Evolutionary conservation across 2,113 vertebrate species (phyloP).

Genomic region (Cebidichthys violaceus): DNA sequence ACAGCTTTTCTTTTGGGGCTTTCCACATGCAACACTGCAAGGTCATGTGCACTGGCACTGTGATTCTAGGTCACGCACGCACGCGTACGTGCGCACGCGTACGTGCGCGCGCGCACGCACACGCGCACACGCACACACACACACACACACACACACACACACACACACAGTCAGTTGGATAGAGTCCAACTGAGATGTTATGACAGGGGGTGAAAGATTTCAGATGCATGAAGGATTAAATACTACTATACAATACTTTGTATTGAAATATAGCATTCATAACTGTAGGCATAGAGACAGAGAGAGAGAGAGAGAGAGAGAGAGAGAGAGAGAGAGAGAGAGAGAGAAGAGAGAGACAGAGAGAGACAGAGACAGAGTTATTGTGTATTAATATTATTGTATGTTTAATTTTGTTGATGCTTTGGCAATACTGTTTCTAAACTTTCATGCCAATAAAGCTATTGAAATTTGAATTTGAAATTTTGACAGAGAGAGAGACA

Average conservation of each 20-base stretch:
- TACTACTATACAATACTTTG: conserved; percentile 1
- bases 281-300: background rate
- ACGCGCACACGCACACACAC: background rate
- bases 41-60: conserved; percentile 80
- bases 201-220: conserved; percentile 2
- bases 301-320: background rate
- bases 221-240: conserved; percentile 13
- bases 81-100: no score
- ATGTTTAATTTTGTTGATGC: no score
- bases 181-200: no score
- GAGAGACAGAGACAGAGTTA: conserved; percentile 56
- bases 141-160: background rate
- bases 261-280: conserved; percentile 6
- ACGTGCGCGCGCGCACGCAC: no score
- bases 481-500: no score
- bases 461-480: no score
- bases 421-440: no score
- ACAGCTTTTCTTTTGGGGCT: conserved; percentile 71
- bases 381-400: no score
- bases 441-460: no score
- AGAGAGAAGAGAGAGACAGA: conserved; percentile 39
- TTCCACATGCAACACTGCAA: conserved; percentile 78
- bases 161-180: conserved; percentile 2
- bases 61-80: conserved; percentile 74
- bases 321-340: background rate